Evolutionary conservation across 2,888 invertebrate species (phyloP), one percentile per base, ranked within the genome.

Genomic region (Ochropleura plecta): DNA sequence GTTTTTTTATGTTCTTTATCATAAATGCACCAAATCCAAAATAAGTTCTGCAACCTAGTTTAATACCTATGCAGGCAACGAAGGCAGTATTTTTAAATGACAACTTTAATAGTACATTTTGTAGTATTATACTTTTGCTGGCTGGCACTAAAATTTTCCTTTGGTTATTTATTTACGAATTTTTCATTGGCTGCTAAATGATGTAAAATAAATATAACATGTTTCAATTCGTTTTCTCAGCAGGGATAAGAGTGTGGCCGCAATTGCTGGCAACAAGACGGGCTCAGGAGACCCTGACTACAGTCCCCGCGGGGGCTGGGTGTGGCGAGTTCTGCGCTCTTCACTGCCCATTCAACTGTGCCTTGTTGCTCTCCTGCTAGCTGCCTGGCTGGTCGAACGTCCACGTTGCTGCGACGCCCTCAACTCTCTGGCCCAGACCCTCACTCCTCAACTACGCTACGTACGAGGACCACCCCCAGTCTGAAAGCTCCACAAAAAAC

Each of bases 401-500:
- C 98, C 98, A 0, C 97, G 98, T 67, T 98, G 98, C 93, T 98
- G 98, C 94, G 98, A 98, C 91, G 97, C 97, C 73, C 97, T 98
- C 89, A 98, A 98, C 95, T 98, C 98, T 73, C 97, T 98, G 82
- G 97, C 97, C 70, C 97, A 98, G 88, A 98, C 98, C 0, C 94
- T 98, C 59, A 97, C 98, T n/a, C 98, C 98, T 8, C 98, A 98
- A 89, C 96, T 98, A 74, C 97, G 98, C 87, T 98, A 98, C 92
- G 97, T 98, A n/a, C 97, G 98, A 78, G 98, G 98, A 81, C 98
- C 98, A 16, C 98, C 98, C 40, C 98, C 98, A 12, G 97, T 98
- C 86, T 98, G 97, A 97, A 92, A 81, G 69, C 76, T 20, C 66
- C 67, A 70, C 70, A 51, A 70, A 8, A 30, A 73, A 66, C 20